Percentiles rank a stretch among this genome's conserved stretches.
Evolutionary conservation across 2,888 invertebrate genomes (phyloP).

Genomic region (Cheilosia variabilis): DNA sequence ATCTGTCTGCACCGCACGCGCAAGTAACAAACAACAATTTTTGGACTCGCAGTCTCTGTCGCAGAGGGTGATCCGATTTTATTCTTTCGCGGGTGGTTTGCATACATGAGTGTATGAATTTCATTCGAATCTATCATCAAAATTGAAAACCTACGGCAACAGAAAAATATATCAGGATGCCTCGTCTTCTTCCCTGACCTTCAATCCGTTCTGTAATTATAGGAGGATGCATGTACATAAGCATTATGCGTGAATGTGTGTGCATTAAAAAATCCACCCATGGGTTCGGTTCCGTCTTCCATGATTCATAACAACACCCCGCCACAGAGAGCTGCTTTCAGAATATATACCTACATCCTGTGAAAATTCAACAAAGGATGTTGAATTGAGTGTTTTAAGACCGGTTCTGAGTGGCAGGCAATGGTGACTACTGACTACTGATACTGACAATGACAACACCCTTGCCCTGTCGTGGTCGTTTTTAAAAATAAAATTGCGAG

Average conservation of each 20-base stretch:
- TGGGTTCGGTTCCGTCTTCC: too few species aligned
- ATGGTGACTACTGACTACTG: too few species aligned
- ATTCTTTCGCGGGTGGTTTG: background rate
- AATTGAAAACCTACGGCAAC: conserved; percentile 27
- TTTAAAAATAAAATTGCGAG: too few species aligned
- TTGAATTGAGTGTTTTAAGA: conserved; percentile 12
- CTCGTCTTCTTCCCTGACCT: background rate
- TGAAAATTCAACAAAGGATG: conserved; percentile 13
- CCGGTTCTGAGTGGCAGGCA: conserved; percentile 34
- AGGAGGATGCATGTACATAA: background rate
- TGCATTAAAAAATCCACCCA: background rate
- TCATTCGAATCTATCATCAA: background rate
- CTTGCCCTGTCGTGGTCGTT: too few species aligned
- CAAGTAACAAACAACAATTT: background rate
- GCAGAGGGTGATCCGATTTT: conserved; percentile 1
- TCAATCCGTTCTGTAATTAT: background rate
- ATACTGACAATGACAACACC: too few species aligned
- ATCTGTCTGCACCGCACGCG: conserved; percentile 9
- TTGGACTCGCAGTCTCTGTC: background rate
- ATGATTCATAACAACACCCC: background rate
- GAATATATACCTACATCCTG: background rate
- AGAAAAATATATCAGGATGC: background rate
- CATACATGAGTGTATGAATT: background rate
- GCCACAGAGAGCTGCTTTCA: background rate
- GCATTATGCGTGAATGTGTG: background rate